These are phyloP conservation scores for Pluvialis apricaria DNA, from an alignment of 2,113 vertebrate species.

Conservation along the genomic window DNA sequence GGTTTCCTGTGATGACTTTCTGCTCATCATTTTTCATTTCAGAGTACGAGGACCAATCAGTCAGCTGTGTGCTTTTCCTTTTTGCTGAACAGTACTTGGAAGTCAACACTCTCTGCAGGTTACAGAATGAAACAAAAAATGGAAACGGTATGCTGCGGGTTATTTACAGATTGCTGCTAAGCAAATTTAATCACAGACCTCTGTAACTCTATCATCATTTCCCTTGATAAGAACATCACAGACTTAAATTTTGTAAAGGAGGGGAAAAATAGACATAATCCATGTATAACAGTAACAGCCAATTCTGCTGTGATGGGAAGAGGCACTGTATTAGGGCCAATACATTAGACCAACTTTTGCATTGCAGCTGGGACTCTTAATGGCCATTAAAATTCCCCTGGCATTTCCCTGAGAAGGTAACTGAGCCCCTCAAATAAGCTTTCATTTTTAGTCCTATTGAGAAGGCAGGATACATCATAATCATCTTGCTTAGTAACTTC, in stretches of 20 bases:
- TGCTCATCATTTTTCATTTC: constrained; percentile 35
- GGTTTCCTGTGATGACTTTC: constrained; percentile 25
- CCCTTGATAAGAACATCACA: constrained; percentile 71
- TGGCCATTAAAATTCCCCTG: constrained; percentile 63
- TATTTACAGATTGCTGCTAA: constrained; percentile 71
- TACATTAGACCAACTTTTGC: constrained; percentile 63
- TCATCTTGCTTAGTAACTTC: background rate
- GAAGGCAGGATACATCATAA: background rate
- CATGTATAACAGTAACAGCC: constrained; percentile 63
- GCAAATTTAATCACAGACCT: constrained; percentile 73
- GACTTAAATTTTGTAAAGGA: constrained; percentile 73
- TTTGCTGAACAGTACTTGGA: constrained; percentile 38
- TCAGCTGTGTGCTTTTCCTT: background rate
- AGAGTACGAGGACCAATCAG: constrained; percentile 4
- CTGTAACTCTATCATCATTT: constrained; percentile 72
- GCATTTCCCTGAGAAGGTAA: constrained; percentile 34
- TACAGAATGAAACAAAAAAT: constrained; percentile 60
- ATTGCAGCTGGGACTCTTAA: constrained; percentile 42
- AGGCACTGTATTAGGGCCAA: constrained; percentile 53
- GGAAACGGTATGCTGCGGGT: constrained; percentile 60
- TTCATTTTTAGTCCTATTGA: constrained; percentile 25
- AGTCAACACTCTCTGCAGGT: constrained; percentile 52
- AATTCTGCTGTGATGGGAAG: constrained; percentile 68
- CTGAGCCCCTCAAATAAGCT: constrained; percentile 5
- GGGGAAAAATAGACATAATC: constrained; percentile 55